Evolutionary conservation across 2,113 vertebrate species (phyloP).

Genomic region (chimpanzee (Pan troglodytes)): NHGRI_mPanTro3-v2.1_pri NC_072401.2:12417001-12417500

Average conservation of each 20-base stretch:
- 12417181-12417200: neutral
- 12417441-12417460: neutral
- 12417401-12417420: neutral
- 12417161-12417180: neutral
- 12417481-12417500: neutral
- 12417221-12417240: neutral
- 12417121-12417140: neutral
- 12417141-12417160: fast-evolving
- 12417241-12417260: neutral
- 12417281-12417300: fast-evolving
- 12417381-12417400: neutral
- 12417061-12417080: neutral
- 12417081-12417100: neutral
- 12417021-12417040: neutral
- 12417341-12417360: neutral
- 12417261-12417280: neutral
- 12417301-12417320: too few species aligned
- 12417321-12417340: neutral
- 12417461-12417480: neutral
- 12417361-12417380: neutral
- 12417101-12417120: neutral
- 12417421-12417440: neutral
- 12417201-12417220: fast-evolving
- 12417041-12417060: neutral
- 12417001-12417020: neutral